A percentile compares a stretch with the other conserved stretches of the same genome.
phyloP scores from a whole-genome alignment of 2,113 vertebrate species.

The Potamarius usumacintae region DNA sequence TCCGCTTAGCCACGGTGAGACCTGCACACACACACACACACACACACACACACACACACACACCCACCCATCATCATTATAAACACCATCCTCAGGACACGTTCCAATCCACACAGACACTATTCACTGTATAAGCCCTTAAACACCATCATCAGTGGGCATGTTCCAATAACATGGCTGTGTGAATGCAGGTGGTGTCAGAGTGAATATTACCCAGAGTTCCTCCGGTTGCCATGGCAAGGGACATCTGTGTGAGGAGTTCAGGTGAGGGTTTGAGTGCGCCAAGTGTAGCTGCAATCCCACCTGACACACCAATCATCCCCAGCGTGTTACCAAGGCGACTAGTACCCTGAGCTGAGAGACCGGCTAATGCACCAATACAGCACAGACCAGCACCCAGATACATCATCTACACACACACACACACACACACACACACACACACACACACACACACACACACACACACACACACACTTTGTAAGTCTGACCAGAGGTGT shows the following conservation, averaged over 20 bases:
- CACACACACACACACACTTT: not conserved
- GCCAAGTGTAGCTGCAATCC: constrained; percentile 69
- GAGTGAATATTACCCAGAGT: constrained; percentile 62
- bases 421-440: constrained; percentile 25
- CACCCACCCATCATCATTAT: not conserved
- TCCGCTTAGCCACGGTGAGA: constrained; percentile 79
- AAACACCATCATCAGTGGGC: not conserved
- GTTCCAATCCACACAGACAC: not conserved
- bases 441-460: not conserved
- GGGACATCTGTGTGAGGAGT: constrained; percentile 76
- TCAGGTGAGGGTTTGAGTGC: constrained; percentile 73
- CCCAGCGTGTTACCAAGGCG: constrained; percentile 73
- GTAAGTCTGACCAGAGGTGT: too few relatives aligned
- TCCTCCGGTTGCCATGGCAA: constrained; percentile 73
- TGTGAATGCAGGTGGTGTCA: not conserved
- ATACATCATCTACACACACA: constrained; percentile 69
- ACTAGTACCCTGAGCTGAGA: constrained; percentile 72
- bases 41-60: constrained; percentile 20
- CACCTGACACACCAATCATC: constrained; percentile 73
- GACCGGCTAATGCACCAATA: constrained; percentile 71
- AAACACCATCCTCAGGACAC: not conserved
- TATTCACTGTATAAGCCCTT: not conserved
- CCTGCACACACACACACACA: constrained; percentile 60
- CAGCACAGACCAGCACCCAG: constrained; percentile 74
- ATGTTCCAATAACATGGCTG: not conserved